Conservation (phyloP, 2,113 vertebrate species). For the Terrapene triunguis region DNA sequence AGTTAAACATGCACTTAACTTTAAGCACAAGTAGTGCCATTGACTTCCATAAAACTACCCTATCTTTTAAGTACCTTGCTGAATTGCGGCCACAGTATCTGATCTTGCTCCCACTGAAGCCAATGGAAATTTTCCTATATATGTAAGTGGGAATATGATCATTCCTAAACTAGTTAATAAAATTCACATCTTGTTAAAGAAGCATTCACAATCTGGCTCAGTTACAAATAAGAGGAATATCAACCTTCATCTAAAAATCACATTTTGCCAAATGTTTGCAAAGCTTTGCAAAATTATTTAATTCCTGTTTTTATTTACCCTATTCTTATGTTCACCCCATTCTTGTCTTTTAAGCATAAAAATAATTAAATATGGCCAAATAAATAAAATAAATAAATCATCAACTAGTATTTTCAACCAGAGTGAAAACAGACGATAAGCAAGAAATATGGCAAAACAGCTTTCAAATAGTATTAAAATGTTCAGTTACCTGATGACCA, state of each 20-base stretch:
- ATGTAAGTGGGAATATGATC: background rate
- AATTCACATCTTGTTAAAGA: background rate
- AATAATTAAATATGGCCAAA: background rate
- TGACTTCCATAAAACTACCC: background rate
- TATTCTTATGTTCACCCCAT: background rate
- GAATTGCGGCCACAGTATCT: background rate
- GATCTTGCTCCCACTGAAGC: background rate
- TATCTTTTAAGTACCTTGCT: background rate
- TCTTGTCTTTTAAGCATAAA: background rate
- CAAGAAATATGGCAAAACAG: background rate
- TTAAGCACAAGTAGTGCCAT: background rate
- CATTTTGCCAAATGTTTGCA: background rate
- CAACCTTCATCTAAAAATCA: background rate
- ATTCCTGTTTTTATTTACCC: background rate
- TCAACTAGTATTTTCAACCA: background rate
- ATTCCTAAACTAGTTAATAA: background rate
- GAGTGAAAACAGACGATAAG: background rate
- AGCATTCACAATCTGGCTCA: background rate
- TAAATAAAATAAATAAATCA: background rate
- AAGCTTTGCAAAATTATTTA: background rate
- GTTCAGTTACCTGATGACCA: rapidly evolving
- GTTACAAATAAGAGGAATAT: background rate
- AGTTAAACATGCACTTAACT: background rate
- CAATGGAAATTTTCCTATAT: background rate
- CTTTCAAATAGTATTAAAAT: background rate